Conservation (phyloP, 2,113 vertebrate genomes). For the Choloepus hoffmanni region DNA sequence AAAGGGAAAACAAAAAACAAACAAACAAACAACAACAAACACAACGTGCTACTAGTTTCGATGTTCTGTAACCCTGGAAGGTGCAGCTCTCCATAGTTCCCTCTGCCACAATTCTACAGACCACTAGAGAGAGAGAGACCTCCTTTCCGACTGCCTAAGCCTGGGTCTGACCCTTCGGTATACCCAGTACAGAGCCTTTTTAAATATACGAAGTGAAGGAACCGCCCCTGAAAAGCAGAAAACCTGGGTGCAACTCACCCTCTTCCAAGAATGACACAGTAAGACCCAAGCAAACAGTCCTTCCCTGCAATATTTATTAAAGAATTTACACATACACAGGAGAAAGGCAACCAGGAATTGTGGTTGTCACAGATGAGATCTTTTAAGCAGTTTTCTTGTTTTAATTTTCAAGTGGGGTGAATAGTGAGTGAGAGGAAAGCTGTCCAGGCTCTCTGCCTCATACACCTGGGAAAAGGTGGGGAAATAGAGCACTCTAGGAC, state of each 20-base stretch:
- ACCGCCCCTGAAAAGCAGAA: conserved; percentile 1
- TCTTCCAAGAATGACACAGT: conserved; percentile 48
- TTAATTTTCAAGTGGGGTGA: conserved; percentile 77
- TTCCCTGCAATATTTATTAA: conserved; percentile 89
- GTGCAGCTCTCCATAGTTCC: not conserved
- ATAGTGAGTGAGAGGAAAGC: conserved; percentile 67
- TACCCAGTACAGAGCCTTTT: not conserved
- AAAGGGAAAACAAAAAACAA: no score
- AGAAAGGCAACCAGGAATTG: conserved; percentile 80
- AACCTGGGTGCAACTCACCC: not conserved
- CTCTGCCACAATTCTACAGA: not conserved
- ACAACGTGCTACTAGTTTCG: not conserved
- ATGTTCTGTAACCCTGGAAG: not conserved
- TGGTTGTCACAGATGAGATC: conserved; percentile 78
- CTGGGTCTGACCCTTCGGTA: not conserved
- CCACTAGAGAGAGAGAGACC: not conserved
- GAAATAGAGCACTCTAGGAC: conserved; percentile 59
- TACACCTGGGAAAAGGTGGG: conserved; percentile 70
- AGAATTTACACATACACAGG: conserved; percentile 89
- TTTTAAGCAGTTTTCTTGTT: conserved; percentile 79
- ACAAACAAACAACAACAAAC: no score
- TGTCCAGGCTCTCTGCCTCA: conserved; percentile 63
- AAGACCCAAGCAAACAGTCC: conserved; percentile 51
- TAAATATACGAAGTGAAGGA: not conserved
- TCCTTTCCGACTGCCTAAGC: not conserved